Conservation (phyloP, 2,113 vertebrate species). For the Brachionichthys hirsutus region DNA sequence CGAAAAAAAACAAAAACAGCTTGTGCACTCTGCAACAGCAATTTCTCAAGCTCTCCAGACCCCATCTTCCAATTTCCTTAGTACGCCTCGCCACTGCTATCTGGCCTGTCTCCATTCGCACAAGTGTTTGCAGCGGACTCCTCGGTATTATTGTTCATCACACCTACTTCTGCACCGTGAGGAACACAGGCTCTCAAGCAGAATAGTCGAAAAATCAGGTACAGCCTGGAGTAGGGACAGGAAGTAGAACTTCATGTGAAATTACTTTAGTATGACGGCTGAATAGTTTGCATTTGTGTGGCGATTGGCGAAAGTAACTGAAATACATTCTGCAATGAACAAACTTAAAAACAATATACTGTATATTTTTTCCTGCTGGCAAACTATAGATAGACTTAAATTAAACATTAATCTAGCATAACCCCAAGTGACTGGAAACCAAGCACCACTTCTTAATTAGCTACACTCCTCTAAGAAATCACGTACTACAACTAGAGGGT, state of each 20-base stretch:
- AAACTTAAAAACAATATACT: not conserved
- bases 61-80: slow-evolving; percentile 63
- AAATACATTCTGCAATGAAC: not conserved
- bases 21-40: slow-evolving; percentile 47
- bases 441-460: slow-evolving; percentile 26
- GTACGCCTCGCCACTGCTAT: slow-evolving; percentile 56
- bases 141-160: slow-evolving; percentile 56
- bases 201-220: slow-evolving; percentile 21
- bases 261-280: not conserved
- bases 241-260: not conserved
- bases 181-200: slow-evolving; percentile 38
- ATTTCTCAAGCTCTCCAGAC: slow-evolving; percentile 54
- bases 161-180: slow-evolving; percentile 45
- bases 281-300: slow-evolving; percentile 21
- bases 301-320: not conserved
- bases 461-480: slow-evolving; percentile 8
- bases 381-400: too few relatives aligned
- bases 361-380: too few relatives aligned
- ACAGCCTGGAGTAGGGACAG: slow-evolving; percentile 15
- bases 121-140: slow-evolving; percentile 63
- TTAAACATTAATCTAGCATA: not conserved
- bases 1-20: slow-evolving; percentile 62
- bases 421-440: slow-evolving; percentile 16
- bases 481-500: not conserved
- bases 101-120: slow-evolving; percentile 59